Evolutionary conservation across 2,113 vertebrate species (phyloP), one percentile per base, ranked within the genome.

Genomic region (Puntigrus tetrazona): DNA sequence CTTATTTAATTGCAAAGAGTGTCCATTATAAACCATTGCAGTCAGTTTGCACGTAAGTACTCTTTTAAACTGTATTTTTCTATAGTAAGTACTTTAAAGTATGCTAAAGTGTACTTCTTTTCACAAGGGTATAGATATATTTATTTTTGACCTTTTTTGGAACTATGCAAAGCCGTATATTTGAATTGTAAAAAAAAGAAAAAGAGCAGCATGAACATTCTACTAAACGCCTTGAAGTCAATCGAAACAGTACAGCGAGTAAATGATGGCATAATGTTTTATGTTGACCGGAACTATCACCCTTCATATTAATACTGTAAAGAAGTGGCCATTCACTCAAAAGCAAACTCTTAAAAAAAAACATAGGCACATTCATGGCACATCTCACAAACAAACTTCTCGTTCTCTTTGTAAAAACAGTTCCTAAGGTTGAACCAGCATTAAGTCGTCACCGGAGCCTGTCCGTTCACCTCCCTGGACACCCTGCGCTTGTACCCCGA

Each of bases 401-500:
- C 22, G 4, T 79, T 65, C 7, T 61, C 41, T 22, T 29, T 36
- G n/a, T 38, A 9, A 41, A 73, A 57, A 79, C 69, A 80, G 52
- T 84, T 22, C 55, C 7, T 78, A 73, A 63, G 57, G 14, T 20
- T n/a, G 45, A 50, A 73, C 61, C 65, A 77, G 34, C 31, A 63
- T 92, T 85, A 94, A 74, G 88, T 69, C 11, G 65, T 89, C 43
- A 90, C 86, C 10, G 70, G 29, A 22, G 22, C 36, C 27, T 87
- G 87, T 91, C 89, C 89, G 8, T 84, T 89, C 80, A 84, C 65
- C 55, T 92, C 91, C 13, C 87, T 84, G 61, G 92, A 92, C n/a
- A 84, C 85, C 59, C 82, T 6, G 18, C 78, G 89, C 59, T 45
- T 91, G 47, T 7, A 63, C 63, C 10, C 87, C 1, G 88, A 90